Conservation (phyloP, 1,140 invertebrate species). For the Drosophila ananassae region DNA sequence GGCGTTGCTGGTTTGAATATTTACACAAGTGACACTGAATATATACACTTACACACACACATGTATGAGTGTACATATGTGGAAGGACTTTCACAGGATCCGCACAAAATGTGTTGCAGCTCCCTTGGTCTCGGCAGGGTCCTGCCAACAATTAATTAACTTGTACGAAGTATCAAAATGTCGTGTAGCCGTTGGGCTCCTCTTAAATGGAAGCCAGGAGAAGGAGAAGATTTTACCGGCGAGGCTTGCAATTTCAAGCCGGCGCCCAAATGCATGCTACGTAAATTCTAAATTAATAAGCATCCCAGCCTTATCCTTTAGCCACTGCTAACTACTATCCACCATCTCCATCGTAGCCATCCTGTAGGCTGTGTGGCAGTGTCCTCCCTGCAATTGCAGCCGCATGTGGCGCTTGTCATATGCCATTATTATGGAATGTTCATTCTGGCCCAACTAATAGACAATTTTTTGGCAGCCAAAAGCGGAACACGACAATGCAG, state of each 20-base stretch:
- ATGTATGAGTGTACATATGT: not conserved
- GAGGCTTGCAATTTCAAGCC: constrained; percentile 53
- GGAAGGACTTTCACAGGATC: constrained; percentile 3
- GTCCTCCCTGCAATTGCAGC: constrained; percentile 58
- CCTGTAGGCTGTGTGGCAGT: not conserved
- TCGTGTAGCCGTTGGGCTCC: constrained; percentile 58
- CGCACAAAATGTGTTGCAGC: not conserved
- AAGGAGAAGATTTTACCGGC: constrained; percentile 22
- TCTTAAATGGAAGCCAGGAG: constrained; percentile 2
- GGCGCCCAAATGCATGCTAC: constrained; percentile 63
- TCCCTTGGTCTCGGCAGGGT: constrained; percentile 30
- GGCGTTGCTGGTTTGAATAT: constrained; percentile 67
- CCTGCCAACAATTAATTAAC: constrained; percentile 80
- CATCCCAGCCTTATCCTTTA: constrained; percentile 23
- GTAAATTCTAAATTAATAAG: constrained; percentile 82
- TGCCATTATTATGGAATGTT: constrained; percentile 79
- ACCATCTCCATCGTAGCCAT: not conserved
- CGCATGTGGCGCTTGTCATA: constrained; percentile 81
- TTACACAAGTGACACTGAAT: constrained; percentile 78
- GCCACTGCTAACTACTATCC: not conserved
- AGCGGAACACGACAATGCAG: constrained; percentile 57
- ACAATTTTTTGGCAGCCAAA: constrained; percentile 79
- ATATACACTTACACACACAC: constrained; percentile 15
- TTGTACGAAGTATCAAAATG: constrained; percentile 78
- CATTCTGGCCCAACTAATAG: constrained; percentile 77